A percentile compares a stretch with the other conserved stretches of the same genome.
phyloP scores from a whole-genome alignment of 2,888 invertebrate species.

The Ochropleura plecta region DNA sequence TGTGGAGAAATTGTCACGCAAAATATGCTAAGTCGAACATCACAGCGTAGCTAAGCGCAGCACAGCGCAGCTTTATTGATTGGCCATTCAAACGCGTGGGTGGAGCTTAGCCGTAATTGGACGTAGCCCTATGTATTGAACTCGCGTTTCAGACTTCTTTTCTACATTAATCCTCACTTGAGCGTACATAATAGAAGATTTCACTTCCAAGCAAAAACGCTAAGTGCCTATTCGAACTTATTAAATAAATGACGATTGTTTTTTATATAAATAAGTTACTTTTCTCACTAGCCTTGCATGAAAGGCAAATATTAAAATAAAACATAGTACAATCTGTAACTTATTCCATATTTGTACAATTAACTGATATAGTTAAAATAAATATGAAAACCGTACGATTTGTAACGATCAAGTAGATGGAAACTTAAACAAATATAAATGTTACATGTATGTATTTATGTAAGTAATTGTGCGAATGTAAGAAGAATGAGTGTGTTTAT shows the following conservation, averaged over 20 bases:
- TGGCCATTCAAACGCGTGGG: neutral
- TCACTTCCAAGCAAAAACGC: slow-evolving; percentile 21
- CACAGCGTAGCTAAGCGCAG: neutral
- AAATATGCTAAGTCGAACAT: neutral
- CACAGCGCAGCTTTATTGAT: neutral
- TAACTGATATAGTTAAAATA: slow-evolving; percentile 54
- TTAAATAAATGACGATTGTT: slow-evolving; percentile 42
- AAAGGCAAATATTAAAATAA: slow-evolving; percentile 48
- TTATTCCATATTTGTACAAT: slow-evolving; percentile 61
- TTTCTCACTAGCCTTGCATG: slow-evolving; percentile 18
- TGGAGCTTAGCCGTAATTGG: neutral
- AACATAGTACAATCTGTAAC: slow-evolving; percentile 66
- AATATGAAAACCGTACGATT: slow-evolving; percentile 40
- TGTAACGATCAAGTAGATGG: slow-evolving; percentile 63
- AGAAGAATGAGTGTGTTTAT: slow-evolving; percentile 48
- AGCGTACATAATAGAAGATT: slow-evolving; percentile 23
- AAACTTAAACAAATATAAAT: slow-evolving; percentile 52
- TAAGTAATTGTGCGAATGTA: slow-evolving; percentile 60
- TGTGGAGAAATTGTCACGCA: neutral
- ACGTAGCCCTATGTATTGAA: neutral
- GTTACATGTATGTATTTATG: slow-evolving; percentile 64
- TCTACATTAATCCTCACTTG: slow-evolving; percentile 20
- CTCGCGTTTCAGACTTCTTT: neutral
- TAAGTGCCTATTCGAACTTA: slow-evolving; percentile 33
- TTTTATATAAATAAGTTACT: slow-evolving; percentile 35